Evolutionary conservation across 2,797 vertebrate species (phyloP).

Genomic region (Hoplostethus mediterraneus): DNA sequence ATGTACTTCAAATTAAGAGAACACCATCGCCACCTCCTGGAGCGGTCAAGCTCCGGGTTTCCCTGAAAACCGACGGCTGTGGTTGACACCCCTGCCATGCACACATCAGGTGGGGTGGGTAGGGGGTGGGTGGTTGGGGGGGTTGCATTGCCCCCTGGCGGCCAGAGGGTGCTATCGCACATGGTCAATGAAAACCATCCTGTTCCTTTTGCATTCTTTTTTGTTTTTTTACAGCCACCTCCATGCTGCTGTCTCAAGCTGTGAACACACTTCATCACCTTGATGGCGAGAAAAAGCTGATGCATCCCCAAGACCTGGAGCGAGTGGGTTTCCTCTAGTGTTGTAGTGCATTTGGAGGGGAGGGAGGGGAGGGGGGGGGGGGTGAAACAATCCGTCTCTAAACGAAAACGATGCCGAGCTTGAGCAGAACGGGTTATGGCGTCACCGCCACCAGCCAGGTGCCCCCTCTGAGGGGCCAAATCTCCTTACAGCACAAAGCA

Average conservation of each 20-base stretch:
- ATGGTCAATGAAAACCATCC: constrained; percentile 47
- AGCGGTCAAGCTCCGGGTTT: constrained; percentile 70
- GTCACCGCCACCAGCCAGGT: constrained; percentile 34
- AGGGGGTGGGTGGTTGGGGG: constrained; percentile 1
- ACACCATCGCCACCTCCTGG: constrained; percentile 58
- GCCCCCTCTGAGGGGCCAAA: constrained; percentile 57
- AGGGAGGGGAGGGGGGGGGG: background rate
- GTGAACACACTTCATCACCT: constrained; percentile 27
- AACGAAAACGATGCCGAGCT: constrained; percentile 48
- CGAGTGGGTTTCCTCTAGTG: constrained; percentile 34
- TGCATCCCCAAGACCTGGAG: constrained; percentile 50
- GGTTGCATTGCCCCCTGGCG: constrained; percentile 64
- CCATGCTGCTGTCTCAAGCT: constrained; percentile 39
- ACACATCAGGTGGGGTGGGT: constrained; percentile 15
- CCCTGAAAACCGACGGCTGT: constrained; percentile 80
- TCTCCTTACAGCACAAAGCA: constrained; percentile 68
- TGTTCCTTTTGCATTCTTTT: constrained; percentile 54
- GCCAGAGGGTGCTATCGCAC: constrained; percentile 56
- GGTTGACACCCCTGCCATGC: constrained; percentile 48
- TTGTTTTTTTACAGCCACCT: constrained; percentile 23
- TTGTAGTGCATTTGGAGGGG: constrained; percentile 64
- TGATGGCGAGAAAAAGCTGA: constrained; percentile 28
- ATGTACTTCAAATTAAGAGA: constrained; percentile 74
- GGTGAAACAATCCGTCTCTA: constrained; percentile 50
- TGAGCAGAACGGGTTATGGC: constrained; percentile 25